A percentile compares a stretch with the other conserved stretches of the same genome.
Conservation (phyloP, 2,888 invertebrate species). For the Diplazon laetatorius region DNA sequence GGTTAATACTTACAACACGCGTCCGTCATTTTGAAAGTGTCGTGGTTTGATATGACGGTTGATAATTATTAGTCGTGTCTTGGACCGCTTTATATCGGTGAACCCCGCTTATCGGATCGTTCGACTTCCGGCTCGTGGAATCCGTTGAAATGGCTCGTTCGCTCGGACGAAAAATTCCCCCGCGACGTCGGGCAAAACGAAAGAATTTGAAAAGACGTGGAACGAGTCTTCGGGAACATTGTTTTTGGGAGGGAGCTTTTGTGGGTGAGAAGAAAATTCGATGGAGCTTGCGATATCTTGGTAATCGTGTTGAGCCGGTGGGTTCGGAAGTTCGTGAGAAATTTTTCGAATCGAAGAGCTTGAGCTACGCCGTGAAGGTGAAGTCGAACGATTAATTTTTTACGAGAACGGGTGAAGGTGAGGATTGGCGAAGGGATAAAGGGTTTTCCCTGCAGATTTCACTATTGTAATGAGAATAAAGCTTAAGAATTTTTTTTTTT, state of each 20-base stretch:
- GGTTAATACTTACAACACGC: too few relatives aligned
- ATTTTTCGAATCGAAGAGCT: too few relatives aligned
- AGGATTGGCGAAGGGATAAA: too few relatives aligned
- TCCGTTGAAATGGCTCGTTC: slow-evolving; percentile 53
- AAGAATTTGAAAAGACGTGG: slow-evolving; percentile 29
- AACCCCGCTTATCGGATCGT: slow-evolving; percentile 27
- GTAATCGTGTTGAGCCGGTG: slow-evolving; percentile 6
- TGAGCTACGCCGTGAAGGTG: neutral
- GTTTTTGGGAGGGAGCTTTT: neutral
- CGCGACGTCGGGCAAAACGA: slow-evolving; percentile 22
- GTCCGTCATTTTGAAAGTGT: neutral
- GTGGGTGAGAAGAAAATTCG: neutral
- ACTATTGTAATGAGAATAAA: too few relatives aligned
- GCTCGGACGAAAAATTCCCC: slow-evolving; percentile 29
- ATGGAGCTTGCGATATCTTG: slow-evolving; percentile 50
- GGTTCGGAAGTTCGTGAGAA: neutral
- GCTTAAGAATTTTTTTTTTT: too few relatives aligned
- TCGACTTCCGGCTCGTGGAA: slow-evolving; percentile 41
- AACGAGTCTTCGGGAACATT: slow-evolving; percentile 45
- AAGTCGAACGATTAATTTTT: slow-evolving; percentile 4
- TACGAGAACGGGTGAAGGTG: neutral
- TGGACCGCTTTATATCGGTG: slow-evolving; percentile 5
- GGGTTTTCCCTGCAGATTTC: too few relatives aligned
- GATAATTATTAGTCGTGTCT: slow-evolving; percentile 31
- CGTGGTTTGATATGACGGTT: slow-evolving; percentile 23